Evolutionary conservation across 2,113 vertebrate species (phyloP).

Genomic region (Cololabis saira): DNA sequence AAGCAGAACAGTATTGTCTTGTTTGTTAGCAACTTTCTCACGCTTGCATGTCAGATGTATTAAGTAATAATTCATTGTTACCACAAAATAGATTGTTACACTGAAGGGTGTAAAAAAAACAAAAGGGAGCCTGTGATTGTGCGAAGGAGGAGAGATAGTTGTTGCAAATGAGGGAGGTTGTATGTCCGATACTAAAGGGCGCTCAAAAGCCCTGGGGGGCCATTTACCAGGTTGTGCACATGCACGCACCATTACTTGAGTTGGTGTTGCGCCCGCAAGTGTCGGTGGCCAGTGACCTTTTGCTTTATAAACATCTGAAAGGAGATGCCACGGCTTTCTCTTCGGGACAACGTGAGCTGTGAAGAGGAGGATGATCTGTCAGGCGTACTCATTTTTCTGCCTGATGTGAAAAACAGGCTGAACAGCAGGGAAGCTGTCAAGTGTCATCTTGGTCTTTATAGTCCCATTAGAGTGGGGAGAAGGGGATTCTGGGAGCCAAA

Average conservation of each 20-base stretch:
- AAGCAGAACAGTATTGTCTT: too few species aligned
- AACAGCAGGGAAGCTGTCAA: constrained; percentile 24
- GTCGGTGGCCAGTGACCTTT: constrained; percentile 48
- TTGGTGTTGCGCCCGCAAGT: constrained; percentile 13
- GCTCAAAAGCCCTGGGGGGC: constrained; percentile 35
- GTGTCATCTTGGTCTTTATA: constrained; percentile 31
- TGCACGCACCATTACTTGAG: constrained; percentile 17
- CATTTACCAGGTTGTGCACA: constrained; percentile 72
- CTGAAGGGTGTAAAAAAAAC: background rate
- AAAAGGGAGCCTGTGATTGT: too few species aligned
- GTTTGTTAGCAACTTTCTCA: too few species aligned
- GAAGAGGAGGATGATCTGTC: constrained; percentile 36
- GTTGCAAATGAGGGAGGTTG: background rate
- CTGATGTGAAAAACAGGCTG: constrained; percentile 34
- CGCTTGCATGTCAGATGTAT: too few species aligned
- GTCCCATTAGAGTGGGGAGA: constrained; percentile 20
- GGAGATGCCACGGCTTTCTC: constrained; percentile 12
- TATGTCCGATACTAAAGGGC: constrained; percentile 14
- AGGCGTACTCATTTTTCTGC: constrained; percentile 30
- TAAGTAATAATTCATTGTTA: constrained; percentile 1
- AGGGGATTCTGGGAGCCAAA: background rate
- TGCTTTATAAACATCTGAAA: constrained; percentile 8
- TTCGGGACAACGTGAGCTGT: constrained; percentile 7
- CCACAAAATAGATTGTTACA: constrained; percentile 7
- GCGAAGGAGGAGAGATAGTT: background rate